Evolutionary conservation across 2,888 invertebrate species (phyloP).

Genomic region (Drosophila austrosaltans): DNA sequence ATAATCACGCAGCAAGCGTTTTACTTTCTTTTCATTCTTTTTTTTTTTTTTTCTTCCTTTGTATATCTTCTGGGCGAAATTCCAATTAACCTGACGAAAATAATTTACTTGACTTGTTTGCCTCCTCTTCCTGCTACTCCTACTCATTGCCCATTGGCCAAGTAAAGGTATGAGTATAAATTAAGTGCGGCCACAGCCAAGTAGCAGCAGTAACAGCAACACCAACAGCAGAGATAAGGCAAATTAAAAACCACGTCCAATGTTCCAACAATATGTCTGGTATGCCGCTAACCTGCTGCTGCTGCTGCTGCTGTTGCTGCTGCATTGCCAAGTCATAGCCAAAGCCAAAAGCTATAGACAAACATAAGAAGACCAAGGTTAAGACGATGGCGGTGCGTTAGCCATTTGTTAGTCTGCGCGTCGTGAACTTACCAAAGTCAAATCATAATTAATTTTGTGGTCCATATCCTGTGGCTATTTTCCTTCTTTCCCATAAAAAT

Average conservation of each 20-base stretch:
- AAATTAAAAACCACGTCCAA: conserved; percentile 60
- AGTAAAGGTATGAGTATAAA: conserved; percentile 42
- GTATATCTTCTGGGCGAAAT: conserved; percentile 45
- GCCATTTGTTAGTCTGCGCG: conserved; percentile 57
- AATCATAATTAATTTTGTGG: conserved; percentile 59
- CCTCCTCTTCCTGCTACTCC: not conserved
- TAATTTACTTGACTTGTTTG: conserved; percentile 53
- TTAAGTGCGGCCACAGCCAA: conserved; percentile 39
- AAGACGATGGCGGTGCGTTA: conserved; percentile 20
- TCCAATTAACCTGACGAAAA: conserved; percentile 60
- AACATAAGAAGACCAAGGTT: conserved; percentile 17
- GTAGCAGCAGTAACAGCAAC: conserved; percentile 8
- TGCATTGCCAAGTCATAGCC: not conserved
- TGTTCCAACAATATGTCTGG: conserved; percentile 51
- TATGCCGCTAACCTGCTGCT: conserved; percentile 3
- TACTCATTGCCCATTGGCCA: conserved; percentile 12
- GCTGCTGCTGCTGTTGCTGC: not conserved
- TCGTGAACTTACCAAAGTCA: conserved; percentile 52
- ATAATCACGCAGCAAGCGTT: conserved; percentile 36
- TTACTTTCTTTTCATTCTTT: not conserved
- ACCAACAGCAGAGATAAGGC: conserved; percentile 45
- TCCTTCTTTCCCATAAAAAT: conserved; percentile 30
- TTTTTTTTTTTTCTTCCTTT: conserved; percentile 16
- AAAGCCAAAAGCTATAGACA: conserved; percentile 3
- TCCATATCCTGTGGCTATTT: conserved; percentile 21